A percentile compares a stretch with the other conserved stretches of the same genome.
These are phyloP conservation scores for Dryocosmus kuriphilus DNA, from an alignment of 2,888 invertebrate genomes.

Conservation along the genomic window DNA sequence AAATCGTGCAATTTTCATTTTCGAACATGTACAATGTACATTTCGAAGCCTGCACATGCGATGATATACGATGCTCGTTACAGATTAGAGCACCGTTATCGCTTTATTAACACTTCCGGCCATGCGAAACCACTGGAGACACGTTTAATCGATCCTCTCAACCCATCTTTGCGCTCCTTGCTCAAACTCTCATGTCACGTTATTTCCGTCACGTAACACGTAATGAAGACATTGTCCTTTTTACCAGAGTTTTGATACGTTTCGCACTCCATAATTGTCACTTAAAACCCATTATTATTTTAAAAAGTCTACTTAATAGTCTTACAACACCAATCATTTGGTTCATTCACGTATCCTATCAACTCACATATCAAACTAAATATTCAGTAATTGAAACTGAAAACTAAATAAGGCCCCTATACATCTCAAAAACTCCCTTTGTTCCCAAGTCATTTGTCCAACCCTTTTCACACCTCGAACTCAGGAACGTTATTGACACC, in stretches of 20 bases:
- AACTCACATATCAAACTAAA: too few species aligned
- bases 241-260: neutral
- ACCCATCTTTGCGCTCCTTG: slow-evolving; percentile 37
- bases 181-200: slow-evolving; percentile 37
- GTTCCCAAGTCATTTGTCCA: neutral
- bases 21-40: slow-evolving; percentile 10
- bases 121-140: slow-evolving; percentile 39
- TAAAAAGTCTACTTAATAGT: neutral
- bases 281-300: neutral
- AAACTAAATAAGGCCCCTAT: neutral
- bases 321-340: neutral
- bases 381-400: neutral
- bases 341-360: neutral
- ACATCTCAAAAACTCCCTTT: neutral
- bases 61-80: slow-evolving; percentile 40
- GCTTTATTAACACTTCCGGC: slow-evolving; percentile 41
- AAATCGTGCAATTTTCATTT: slow-evolving; percentile 6
- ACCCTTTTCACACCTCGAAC: neutral
- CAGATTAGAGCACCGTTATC: slow-evolving; percentile 38
- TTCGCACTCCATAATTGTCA: neutral
- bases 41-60: slow-evolving; percentile 15
- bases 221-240: slow-evolving; percentile 39
- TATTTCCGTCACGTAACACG: slow-evolving; percentile 35
- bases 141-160: slow-evolving; percentile 40
- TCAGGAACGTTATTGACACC: neutral